These are phyloP conservation scores for Leucophenga montana DNA, from an alignment of 2,888 invertebrate genomes.

Conservation along the genomic window DNA sequence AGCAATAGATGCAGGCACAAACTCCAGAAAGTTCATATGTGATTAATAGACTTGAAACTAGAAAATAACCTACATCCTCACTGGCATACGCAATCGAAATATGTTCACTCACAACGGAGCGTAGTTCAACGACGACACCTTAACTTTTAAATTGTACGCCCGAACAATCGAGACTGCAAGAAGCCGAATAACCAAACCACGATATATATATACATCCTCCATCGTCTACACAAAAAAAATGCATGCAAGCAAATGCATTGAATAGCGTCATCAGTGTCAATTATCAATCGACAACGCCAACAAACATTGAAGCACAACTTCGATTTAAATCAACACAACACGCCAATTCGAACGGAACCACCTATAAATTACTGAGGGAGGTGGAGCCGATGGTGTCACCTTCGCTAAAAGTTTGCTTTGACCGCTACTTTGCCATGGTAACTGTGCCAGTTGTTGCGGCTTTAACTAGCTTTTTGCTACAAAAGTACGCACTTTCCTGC, in stretches of 20 bases:
- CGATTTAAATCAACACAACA: neutral
- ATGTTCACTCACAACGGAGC: neutral
- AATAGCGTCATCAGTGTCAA: neutral
- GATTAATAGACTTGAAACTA: neutral
- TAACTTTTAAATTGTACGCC: too few species aligned
- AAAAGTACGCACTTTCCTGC: too few species aligned
- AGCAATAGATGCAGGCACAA: conserved; percentile 62
- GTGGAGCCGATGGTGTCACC: neutral
- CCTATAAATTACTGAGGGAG: neutral
- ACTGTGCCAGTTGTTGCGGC: neutral
- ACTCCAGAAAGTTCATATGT: conserved; percentile 63
- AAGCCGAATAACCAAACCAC: too few species aligned
- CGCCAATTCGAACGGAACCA: neutral
- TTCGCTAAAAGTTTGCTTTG: conserved; percentile 14
- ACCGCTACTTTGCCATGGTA: conserved; percentile 15
- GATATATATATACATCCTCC: too few species aligned
- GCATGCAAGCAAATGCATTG: too few species aligned
- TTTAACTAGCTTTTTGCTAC: too few species aligned
- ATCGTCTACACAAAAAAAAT: too few species aligned
- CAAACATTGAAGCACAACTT: neutral
- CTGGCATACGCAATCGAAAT: too few species aligned
- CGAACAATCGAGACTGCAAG: too few species aligned
- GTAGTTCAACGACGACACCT: too few species aligned
- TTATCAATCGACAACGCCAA: neutral
- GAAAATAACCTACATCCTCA: neutral